Base-by-base conservation (phyloP, 1,140 invertebrate genomes). In the Papilio glaucus region DNA sequence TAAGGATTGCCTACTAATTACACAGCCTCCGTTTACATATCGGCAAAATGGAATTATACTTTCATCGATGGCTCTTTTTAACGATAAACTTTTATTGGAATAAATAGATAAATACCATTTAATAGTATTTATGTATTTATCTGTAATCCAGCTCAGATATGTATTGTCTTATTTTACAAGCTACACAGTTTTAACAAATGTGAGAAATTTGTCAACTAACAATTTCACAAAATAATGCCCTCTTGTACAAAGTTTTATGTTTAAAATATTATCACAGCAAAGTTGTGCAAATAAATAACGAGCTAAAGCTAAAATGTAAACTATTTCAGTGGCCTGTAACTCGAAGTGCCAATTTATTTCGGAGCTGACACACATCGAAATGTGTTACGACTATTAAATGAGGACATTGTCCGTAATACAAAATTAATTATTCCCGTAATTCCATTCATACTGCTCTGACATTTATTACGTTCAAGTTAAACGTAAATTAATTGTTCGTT, bases 401-500 rank as follows among this genome's bases (percentile, higher is more conserved):
- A 26, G 49, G 18, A 57, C 49, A 21, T 24, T 57, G 49, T 21
- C 49, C 49, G 21, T 21, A 57, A 12, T 57, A 57, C 49, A 24
- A 13, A 57, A 57, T 57, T 57, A 57, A 57, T 57, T 57, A 57
- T 57, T 57, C 49, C 49, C 49, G 49, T 18, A 57, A 57, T 57
- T 24, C 49, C 49, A 57, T 57, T 57, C 49, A 57, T 57, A 24
- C 21, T 57, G 21, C 24, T 57, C 6, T 57, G 24, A 57, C 49
- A 57, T 57, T 53, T 57, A 26, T 57, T 57, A 53, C 49, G 2
- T 53, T 10, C 18, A 1, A 53, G 18, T 53, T 53, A 53, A 53
- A 24, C 15, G 21, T 53, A 21, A 24, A 57, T 12, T 0, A 57
- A 45, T 18, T 45, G 15, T 9, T n/a, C n/a, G n/a, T n/a, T n/a